Conservation (phyloP, 2,797 vertebrate species). For the Melanotaenia maccullochi region DNA sequence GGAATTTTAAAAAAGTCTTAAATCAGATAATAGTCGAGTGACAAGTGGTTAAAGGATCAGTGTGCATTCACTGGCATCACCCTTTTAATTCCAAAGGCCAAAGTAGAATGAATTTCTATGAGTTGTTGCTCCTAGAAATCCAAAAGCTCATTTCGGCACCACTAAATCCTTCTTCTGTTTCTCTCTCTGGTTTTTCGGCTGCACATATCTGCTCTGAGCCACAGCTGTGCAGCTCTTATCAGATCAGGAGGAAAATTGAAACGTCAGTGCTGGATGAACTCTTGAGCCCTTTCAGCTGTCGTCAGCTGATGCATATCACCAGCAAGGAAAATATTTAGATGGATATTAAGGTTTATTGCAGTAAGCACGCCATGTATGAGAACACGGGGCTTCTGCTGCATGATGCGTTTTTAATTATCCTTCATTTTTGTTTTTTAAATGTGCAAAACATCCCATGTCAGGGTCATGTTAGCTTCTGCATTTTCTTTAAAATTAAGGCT, state of each 20-base stretch:
- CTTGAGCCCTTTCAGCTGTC: conserved; percentile 47
- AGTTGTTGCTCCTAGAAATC: conserved; percentile 67
- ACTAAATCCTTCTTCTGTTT: conserved; percentile 55
- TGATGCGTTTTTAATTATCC: conserved; percentile 40
- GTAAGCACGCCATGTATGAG: conserved; percentile 5
- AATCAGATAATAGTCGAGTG: conserved; percentile 52
- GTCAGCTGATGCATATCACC: conserved; percentile 57
- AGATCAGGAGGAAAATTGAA: conserved; percentile 67
- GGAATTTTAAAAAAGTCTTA: background rate
- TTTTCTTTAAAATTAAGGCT: background rate
- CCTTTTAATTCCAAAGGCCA: conserved; percentile 35
- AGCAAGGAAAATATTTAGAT: conserved; percentile 52
- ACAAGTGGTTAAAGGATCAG: conserved; percentile 42
- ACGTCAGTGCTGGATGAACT: conserved; percentile 59
- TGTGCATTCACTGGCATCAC: conserved; percentile 71
- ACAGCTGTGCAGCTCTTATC: conserved; percentile 70
- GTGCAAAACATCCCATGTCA: conserved; percentile 17
- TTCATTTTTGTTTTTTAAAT: conserved; percentile 19
- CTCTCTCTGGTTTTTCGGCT: conserved; percentile 66
- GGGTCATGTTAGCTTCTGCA: conserved; percentile 23
- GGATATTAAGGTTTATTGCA: conserved; percentile 47
- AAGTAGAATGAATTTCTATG: conserved; percentile 60
- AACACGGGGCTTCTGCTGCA: conserved; percentile 41
- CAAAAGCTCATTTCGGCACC: conserved; percentile 66
- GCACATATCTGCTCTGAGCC: conserved; percentile 68